These are phyloP conservation scores for Anseranas semipalmata DNA, from an alignment of 2,113 vertebrate genomes.

Conservation along the genomic window DNA sequence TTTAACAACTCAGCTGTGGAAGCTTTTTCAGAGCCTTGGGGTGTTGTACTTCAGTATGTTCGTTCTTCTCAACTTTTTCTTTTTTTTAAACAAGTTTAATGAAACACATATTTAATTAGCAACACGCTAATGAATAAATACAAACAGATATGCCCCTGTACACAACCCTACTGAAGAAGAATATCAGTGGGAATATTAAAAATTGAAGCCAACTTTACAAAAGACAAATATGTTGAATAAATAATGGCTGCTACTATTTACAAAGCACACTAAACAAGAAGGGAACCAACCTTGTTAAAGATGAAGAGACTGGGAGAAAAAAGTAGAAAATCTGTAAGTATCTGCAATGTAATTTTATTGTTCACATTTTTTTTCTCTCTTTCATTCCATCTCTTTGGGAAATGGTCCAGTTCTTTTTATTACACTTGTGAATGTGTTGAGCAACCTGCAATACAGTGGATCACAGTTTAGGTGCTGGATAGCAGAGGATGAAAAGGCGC, in stretches of 20 bases:
- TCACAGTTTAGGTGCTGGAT: neutral
- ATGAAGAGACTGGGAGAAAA: neutral
- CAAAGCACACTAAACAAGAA: constrained; percentile 41
- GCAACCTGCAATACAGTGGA: neutral
- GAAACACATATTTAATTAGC: constrained; percentile 80
- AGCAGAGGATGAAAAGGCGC: neutral
- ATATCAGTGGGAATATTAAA: constrained; percentile 65
- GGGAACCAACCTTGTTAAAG: neutral
- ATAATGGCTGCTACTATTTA: constrained; percentile 58
- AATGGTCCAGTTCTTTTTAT: constrained; percentile 47
- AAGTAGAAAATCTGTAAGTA: neutral
- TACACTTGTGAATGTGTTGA: neutral
- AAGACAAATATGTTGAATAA: constrained; percentile 70
- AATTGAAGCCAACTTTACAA: constrained; percentile 48
- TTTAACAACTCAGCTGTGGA: constrained; percentile 67
- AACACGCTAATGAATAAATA: constrained; percentile 71
- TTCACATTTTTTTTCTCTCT: neutral
- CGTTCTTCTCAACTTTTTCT: constrained; percentile 52
- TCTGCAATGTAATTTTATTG: neutral
- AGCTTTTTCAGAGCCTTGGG: constrained; percentile 66
- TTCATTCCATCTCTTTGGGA: constrained; percentile 17
- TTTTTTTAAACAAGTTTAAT: constrained; percentile 76
- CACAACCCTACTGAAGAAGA: constrained; percentile 2
- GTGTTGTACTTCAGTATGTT: constrained; percentile 62
- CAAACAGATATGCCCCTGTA: constrained; percentile 64